A percentile compares a stretch with the other conserved stretches of the same genome.
These are phyloP conservation scores for Numenius phaeopus DNA, from an alignment of 2,797 vertebrate genomes.

Conservation along the genomic window DNA sequence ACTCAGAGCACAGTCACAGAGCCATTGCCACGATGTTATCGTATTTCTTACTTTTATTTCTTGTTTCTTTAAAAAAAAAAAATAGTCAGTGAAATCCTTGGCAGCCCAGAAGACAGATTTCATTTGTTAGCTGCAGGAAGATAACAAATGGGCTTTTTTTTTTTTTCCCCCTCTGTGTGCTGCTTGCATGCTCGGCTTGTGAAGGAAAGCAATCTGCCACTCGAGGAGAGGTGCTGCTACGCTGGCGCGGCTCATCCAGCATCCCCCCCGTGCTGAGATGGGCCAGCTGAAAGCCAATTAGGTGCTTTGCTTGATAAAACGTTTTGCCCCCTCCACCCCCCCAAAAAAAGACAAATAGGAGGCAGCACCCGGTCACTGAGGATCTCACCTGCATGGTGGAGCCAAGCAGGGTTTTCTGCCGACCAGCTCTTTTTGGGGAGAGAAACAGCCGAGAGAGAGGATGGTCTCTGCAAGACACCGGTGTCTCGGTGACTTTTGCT, in stretches of 20 bases:
- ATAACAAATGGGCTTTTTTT: neutral
- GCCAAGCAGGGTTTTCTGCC: neutral
- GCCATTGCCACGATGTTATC: conserved; percentile 19
- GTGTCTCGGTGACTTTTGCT: fast-evolving
- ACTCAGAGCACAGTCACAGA: neutral
- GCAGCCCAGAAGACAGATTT: conserved; percentile 9
- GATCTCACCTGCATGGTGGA: neutral
- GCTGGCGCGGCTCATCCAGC: neutral
- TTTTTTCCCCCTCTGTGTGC: neutral
- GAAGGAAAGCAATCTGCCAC: neutral
- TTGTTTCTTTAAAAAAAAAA: conserved; percentile 52
- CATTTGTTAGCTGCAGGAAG: conserved; percentile 39
- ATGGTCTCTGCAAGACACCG: neutral
- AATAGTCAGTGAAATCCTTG: neutral
- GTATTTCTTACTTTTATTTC: conserved; percentile 67
- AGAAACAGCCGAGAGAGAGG: fast-evolving
- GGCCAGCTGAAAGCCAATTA: neutral
- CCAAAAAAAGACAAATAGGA: neutral
- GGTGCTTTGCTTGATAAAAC: neutral
- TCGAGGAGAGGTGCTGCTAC: neutral
- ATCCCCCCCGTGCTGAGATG: neutral
- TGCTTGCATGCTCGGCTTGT: neutral
- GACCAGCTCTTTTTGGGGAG: neutral
- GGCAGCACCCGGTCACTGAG: fast-evolving
- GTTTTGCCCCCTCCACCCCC: neutral